phyloP scores from a whole-genome alignment of 2,797 vertebrate genomes.

The Lepilemur ruficaudatus region DNA sequence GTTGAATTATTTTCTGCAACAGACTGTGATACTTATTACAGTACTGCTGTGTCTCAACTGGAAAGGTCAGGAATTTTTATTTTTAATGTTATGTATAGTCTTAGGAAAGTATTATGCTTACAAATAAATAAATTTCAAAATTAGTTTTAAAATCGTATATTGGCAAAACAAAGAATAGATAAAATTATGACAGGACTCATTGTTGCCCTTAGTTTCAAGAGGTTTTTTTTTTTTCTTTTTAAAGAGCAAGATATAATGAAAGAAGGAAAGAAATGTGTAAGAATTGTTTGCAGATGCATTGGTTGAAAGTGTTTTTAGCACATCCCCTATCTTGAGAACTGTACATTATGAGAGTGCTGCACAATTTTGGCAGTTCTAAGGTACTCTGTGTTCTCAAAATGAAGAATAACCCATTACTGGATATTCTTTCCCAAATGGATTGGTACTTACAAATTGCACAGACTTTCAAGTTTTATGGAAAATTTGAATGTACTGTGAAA shows the following conservation, averaged over 20 bases:
- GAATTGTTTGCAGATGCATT: neutral
- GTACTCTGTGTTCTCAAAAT: neutral
- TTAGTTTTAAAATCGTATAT: constrained; percentile 22
- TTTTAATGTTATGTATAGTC: neutral
- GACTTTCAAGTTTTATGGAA: constrained; percentile 22
- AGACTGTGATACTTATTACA: neutral
- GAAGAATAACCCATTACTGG: neutral
- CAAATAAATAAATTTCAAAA: constrained; percentile 31
- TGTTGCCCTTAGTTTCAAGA: constrained; percentile 10
- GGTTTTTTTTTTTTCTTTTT: neutral
- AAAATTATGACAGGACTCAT: constrained; percentile 19
- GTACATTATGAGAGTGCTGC: neutral
- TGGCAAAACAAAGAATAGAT: neutral
- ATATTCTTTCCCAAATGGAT: neutral
- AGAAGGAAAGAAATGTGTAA: neutral
- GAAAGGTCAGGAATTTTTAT: neutral
- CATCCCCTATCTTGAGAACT: neutral
- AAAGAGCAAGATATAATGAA: neutral
- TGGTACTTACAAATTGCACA: constrained; percentile 21
- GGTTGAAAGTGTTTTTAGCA: neutral
- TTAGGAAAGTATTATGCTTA: constrained; percentile 19
- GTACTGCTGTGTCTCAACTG: neutral
- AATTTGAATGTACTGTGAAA: constrained; percentile 37
- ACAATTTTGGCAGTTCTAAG: neutral
- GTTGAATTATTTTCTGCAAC: neutral